Evolutionary conservation across 2,113 vertebrate genomes (phyloP).

Genomic region (Aleadryas rufinucha): DNA sequence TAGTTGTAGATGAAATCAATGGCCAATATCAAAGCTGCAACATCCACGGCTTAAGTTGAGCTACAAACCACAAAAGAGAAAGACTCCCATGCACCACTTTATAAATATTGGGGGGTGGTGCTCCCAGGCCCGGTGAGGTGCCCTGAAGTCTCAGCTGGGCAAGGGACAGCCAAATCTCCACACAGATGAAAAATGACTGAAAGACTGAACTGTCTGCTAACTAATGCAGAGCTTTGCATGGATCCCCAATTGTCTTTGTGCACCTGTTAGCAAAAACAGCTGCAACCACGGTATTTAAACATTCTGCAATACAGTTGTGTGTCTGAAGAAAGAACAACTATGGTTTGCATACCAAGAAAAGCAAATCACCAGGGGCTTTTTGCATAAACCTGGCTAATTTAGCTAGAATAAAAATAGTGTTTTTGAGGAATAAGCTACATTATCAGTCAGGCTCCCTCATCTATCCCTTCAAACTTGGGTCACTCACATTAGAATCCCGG

Average conservation of each 20-base stretch:
- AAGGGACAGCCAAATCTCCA: neutral
- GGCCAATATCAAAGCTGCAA: neutral
- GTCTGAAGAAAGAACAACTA: neutral
- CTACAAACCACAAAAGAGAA: neutral
- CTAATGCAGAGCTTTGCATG: neutral
- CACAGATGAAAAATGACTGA: slow-evolving; percentile 8
- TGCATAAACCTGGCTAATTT: neutral
- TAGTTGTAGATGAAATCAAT: neutral
- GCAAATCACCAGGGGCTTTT: neutral
- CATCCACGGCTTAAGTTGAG: neutral
- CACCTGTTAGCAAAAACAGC: slow-evolving; percentile 57
- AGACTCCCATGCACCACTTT: neutral
- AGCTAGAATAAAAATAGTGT: neutral
- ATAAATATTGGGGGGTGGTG: neutral
- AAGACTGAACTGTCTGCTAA: neutral
- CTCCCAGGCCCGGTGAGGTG: neutral
- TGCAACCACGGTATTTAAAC: neutral
- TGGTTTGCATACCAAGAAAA: neutral
- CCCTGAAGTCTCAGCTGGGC: neutral
- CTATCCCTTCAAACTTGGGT: neutral
- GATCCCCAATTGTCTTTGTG: neutral
- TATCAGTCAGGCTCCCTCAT: neutral
- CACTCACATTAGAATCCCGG: neutral
- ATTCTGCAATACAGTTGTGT: neutral
- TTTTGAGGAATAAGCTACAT: neutral